Evolutionary conservation across 2,888 invertebrate species (phyloP).

Genomic region (Lepidocyrtinus sp.): DNA sequence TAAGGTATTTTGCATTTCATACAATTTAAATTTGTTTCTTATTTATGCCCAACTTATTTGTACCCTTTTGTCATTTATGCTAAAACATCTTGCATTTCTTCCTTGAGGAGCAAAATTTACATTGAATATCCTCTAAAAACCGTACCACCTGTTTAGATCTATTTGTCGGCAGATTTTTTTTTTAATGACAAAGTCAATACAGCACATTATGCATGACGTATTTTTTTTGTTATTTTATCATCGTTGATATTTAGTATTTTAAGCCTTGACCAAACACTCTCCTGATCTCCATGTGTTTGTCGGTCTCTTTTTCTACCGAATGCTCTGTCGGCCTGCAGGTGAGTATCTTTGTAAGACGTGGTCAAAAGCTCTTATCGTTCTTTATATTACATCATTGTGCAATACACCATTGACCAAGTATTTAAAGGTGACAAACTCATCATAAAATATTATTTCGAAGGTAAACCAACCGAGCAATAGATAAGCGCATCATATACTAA

Average conservation of each 20-base stretch:
- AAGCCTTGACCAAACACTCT: constrained; percentile 66
- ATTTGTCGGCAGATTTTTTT: constrained; percentile 58
- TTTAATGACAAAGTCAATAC: constrained; percentile 69
- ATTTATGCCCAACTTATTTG: neutral
- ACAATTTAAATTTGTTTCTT: neutral
- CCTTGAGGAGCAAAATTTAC: constrained; percentile 8
- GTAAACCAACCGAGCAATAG: too few relatives aligned
- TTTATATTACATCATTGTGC: too few relatives aligned
- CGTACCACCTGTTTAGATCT: constrained; percentile 63
- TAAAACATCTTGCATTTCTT: too few relatives aligned
- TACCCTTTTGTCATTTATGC: neutral
- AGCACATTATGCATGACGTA: constrained; percentile 40
- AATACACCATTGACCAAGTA: too few relatives aligned
- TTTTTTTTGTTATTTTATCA: neutral
- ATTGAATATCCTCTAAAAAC: neutral
- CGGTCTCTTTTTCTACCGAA: constrained; percentile 67
- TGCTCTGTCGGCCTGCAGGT: too few relatives aligned
- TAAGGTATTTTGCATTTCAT: neutral
- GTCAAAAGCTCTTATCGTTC: too few relatives aligned
- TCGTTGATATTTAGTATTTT: constrained; percentile 39
- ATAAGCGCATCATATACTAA: too few relatives aligned
- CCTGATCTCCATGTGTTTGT: constrained; percentile 49
- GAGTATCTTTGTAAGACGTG: too few relatives aligned
- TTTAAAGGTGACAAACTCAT: too few relatives aligned
- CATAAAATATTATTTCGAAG: too few relatives aligned